These are phyloP conservation scores for Bacillus rossius DNA, from an alignment of 1,140 invertebrate genomes.

Conservation along the genomic window DNA sequence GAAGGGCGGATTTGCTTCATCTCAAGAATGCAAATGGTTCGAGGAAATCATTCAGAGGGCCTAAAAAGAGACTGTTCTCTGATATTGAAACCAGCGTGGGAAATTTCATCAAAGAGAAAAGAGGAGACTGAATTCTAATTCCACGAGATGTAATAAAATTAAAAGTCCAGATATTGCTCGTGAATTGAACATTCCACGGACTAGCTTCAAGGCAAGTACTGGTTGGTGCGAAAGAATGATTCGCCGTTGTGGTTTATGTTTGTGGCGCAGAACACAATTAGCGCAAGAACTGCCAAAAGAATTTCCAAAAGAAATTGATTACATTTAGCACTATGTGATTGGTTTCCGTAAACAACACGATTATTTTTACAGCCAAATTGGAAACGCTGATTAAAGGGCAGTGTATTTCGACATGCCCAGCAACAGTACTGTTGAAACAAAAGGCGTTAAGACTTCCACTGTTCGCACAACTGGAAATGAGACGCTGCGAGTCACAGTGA, in stretches of 20 bases:
- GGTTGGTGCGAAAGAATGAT: constrained; percentile 12
- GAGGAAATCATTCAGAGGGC: constrained; percentile 1
- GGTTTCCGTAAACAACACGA: constrained; percentile 5
- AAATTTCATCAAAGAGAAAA: background rate
- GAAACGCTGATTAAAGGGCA: constrained; percentile 16
- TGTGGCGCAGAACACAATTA: constrained; percentile 7
- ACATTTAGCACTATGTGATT: constrained; percentile 4
- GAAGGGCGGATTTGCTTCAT: background rate
- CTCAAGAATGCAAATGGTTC: background rate
- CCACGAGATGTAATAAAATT: background rate
- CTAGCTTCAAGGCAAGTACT: constrained; percentile 4
- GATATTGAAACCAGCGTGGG: background rate
- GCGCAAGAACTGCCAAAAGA: constrained; percentile 1
- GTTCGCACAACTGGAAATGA: constrained; percentile 14
- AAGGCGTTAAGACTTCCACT: constrained; percentile 14
- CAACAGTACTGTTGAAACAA: constrained; percentile 10
- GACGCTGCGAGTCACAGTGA: constrained; percentile 14
- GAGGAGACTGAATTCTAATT: background rate
- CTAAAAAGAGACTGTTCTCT: background rate
- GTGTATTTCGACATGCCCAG: constrained; percentile 18
- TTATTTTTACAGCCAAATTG: constrained; percentile 12
- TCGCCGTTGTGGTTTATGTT: background rate
- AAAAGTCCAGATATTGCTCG: constrained; percentile 1
- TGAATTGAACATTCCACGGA: background rate
- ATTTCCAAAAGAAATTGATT: constrained; percentile 3